Conservation (phyloP, 2,797 vertebrate genomes). For the Avahi laniger region DNA sequence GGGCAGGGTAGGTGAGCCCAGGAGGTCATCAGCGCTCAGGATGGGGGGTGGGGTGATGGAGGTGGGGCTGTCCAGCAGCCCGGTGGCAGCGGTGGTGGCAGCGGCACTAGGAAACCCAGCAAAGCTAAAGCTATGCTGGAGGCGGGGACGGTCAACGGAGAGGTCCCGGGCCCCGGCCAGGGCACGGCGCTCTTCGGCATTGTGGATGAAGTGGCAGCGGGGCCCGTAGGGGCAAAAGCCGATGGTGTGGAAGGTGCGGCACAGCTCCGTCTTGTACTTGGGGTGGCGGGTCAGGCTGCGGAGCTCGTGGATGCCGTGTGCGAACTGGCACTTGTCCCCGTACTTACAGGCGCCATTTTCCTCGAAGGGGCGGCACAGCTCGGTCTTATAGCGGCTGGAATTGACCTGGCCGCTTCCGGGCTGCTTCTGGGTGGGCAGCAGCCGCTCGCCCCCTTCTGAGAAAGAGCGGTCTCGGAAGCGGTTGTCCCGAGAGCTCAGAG, state of each 20-base stretch:
- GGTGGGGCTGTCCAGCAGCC: slow-evolving; percentile 96
- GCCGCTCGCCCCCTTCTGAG: slow-evolving; percentile 95
- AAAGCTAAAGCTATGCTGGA: slow-evolving; percentile 99
- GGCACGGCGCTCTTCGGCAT: slow-evolving; percentile 94
- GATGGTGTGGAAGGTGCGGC: slow-evolving; percentile 96
- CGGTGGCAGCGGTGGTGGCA: slow-evolving; percentile 90
- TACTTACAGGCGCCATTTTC: slow-evolving; percentile 96
- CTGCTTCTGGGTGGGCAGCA: slow-evolving; percentile 92
- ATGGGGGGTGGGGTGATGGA: slow-evolving; percentile 96
- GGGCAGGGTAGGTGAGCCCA: slow-evolving; percentile 87
- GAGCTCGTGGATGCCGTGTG: slow-evolving; percentile 94
- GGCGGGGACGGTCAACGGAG: slow-evolving; percentile 91
- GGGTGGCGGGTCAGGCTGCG: slow-evolving; percentile 94
- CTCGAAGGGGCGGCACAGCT: slow-evolving; percentile 95
- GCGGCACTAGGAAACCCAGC: slow-evolving; percentile 93
- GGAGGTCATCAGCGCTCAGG: slow-evolving; percentile 93
- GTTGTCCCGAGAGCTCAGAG: slow-evolving; percentile 93
- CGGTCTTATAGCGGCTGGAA: slow-evolving; percentile 97
- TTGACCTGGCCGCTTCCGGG: slow-evolving; percentile 91
- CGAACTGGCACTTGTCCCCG: slow-evolving; percentile 96
- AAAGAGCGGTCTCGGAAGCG: slow-evolving; percentile 96
- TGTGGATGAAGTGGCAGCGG: slow-evolving; percentile 96
- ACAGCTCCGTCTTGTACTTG: slow-evolving; percentile 96
- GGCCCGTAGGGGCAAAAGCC: slow-evolving; percentile 95
- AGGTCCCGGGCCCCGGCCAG: slow-evolving; percentile 86